A percentile compares a stretch with the other conserved stretches of the same genome.
These are phyloP conservation scores for Brachyrhaphis roseni DNA, from an alignment of 2,797 vertebrate genomes.

Conservation along the genomic window DNA sequence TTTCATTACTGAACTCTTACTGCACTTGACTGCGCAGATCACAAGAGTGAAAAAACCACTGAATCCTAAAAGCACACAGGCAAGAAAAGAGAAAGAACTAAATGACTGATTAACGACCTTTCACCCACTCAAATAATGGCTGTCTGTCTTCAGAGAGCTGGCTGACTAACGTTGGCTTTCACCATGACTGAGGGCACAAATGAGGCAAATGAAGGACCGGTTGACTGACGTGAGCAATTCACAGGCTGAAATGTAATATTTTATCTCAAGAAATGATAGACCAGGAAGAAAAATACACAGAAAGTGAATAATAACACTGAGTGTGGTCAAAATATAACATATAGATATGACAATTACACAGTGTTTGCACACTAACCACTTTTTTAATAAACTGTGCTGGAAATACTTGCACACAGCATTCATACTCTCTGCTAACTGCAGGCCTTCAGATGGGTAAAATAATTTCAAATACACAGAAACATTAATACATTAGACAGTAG, in stretches of 20 bases:
- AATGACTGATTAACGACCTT: slow-evolving; percentile 58
- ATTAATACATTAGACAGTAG: background rate
- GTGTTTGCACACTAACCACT: background rate
- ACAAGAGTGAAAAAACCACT: slow-evolving; percentile 17
- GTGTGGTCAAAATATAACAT: background rate
- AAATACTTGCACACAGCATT: background rate
- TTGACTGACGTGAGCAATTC: background rate
- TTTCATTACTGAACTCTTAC: slow-evolving; percentile 59
- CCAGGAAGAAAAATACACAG: background rate
- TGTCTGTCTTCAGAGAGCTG: slow-evolving; percentile 31
- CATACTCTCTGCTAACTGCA: background rate
- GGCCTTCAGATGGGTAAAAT: background rate
- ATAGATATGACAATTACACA: background rate
- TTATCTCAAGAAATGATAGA: background rate
- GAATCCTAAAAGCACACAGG: slow-evolving; percentile 20
- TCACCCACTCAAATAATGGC: slow-evolving; percentile 45
- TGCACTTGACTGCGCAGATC: slow-evolving; percentile 28
- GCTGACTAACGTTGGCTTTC: slow-evolving; percentile 6
- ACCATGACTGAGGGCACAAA: background rate
- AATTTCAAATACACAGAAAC: background rate
- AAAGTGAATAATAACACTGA: background rate
- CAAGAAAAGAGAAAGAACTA: slow-evolving; percentile 31
- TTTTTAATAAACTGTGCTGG: background rate
- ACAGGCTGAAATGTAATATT: background rate
- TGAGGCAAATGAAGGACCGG: slow-evolving; percentile 4